These are phyloP conservation scores for Mus minutoides DNA, from an alignment of 2,797 vertebrate genomes.

Conservation along the genomic window DNA sequence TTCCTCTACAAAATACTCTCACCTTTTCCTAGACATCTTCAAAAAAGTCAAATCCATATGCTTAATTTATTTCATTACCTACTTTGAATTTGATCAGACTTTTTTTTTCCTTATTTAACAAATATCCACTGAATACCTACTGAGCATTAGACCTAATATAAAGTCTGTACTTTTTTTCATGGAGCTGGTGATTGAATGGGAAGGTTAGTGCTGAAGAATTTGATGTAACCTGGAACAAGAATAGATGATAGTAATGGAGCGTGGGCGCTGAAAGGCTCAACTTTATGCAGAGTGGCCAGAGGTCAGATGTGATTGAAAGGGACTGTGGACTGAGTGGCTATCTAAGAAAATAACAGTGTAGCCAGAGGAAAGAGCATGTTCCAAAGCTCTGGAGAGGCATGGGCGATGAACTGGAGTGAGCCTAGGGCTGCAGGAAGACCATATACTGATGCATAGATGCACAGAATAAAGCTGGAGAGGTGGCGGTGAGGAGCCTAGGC, in stretches of 20 bases:
- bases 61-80: not conserved
- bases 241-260: not conserved
- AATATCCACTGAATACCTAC: not conserved
- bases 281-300: no score
- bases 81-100: not conserved
- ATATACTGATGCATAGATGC: not conserved
- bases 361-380: not conserved
- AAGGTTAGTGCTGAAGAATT: not conserved
- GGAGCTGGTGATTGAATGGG: not conserved
- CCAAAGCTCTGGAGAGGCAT: not conserved
- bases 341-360: not conserved
- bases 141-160: not conserved
- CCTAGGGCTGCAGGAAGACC: not conserved
- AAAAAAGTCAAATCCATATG: not conserved
- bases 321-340: accelerated
- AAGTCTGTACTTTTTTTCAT: not conserved
- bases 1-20: not conserved
- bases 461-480: not conserved
- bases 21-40: not conserved
- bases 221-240: not conserved
- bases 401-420: not conserved
- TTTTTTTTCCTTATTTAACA: constrained; percentile 25
- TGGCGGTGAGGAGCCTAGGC: not conserved
- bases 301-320: not conserved
- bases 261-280: not conserved